Evolutionary conservation across 2,888 invertebrate species (phyloP).

Genomic region (Nycteola revayana): DNA sequence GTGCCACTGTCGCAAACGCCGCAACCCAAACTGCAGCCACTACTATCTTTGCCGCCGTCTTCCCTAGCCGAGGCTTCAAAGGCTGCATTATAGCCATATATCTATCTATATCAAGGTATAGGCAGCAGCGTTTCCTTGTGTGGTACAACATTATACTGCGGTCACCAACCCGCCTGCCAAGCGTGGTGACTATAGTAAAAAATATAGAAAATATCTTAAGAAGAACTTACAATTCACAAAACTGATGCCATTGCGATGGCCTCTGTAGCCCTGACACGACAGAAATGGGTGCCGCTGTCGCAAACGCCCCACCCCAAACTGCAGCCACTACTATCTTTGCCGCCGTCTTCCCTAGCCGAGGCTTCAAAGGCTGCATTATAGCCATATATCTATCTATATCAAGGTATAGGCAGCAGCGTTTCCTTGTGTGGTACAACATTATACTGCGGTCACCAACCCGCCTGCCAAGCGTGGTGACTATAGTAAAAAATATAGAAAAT

Average conservation of each 20-base stretch:
- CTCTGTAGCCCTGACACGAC: slow-evolving; percentile 85
- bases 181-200: no score
- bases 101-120: no score
- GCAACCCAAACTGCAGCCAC: slow-evolving; percentile 89
- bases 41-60: slow-evolving; percentile 84
- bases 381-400: slow-evolving; percentile 95
- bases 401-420: slow-evolving; percentile 95
- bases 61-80: slow-evolving; percentile 89
- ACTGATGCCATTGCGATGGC: slow-evolving; percentile 83
- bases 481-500: no score
- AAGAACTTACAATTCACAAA: no score
- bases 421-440: no score
- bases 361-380: slow-evolving; percentile 93
- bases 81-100: slow-evolving; percentile 96
- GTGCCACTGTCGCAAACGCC: slow-evolving; percentile 90
- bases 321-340: slow-evolving; percentile 86
- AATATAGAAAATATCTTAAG: no score
- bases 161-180: no score
- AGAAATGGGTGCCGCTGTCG: slow-evolving; percentile 91
- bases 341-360: slow-evolving; percentile 87
- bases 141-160: no score
- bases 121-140: no score
- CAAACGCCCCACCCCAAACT: slow-evolving; percentile 89
- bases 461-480: no score
- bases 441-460: no score